Base-by-base conservation (phyloP, 1,140 invertebrate genomes). In the Lordiphosa clarofinis region DNA sequence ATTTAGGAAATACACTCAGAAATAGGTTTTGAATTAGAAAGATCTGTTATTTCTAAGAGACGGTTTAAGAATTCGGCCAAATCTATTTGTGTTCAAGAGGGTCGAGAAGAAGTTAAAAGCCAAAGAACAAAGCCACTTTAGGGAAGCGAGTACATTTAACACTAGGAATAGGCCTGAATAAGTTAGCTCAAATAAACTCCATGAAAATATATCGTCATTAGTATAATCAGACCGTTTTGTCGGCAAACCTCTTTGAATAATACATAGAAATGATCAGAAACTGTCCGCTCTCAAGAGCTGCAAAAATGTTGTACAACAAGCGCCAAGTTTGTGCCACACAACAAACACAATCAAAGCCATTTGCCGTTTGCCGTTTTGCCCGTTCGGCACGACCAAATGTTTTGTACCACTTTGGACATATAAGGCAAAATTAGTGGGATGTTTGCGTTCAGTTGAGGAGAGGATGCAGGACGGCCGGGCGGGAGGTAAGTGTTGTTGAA, bases 271-370 rank as follows among this genome's bases (percentile, higher is more conserved):
- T 46, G 40, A 28, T 35, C 24, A 28, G 24, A 28, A 28, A 28
- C 24, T 28, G 24, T 28, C 24, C 6, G 24, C 63, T 33, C 66
- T 69, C 50, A 50, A 38, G 66, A 55, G 47, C 60, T 43, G 72
- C 69, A 84, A 84, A 84, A 84, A 84, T 84, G 78, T 61, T 86
- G 78, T 84, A 78, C 79, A 58, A 84, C 78, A 86, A 86, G 79
- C 79, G 78, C 78, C 78, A 84, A 84, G 79, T 84, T 84, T 56
- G 67, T 56, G 37, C 33, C 5, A 61, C 44, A 67, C 33, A 76
- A 31, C 24, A 31, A 46, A 46, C 43, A 13, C n/a, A 81, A 76
- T 82, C 76, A 70, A 84, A 76, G 73, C 31, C 55, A 43, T 43
- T 55, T 62, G 54, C 58, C 66, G 47, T 43, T 55, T 62, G 54